These are phyloP conservation scores for Pipa parva DNA, from an alignment of 2,113 vertebrate genomes.

Conservation along the genomic window DNA sequence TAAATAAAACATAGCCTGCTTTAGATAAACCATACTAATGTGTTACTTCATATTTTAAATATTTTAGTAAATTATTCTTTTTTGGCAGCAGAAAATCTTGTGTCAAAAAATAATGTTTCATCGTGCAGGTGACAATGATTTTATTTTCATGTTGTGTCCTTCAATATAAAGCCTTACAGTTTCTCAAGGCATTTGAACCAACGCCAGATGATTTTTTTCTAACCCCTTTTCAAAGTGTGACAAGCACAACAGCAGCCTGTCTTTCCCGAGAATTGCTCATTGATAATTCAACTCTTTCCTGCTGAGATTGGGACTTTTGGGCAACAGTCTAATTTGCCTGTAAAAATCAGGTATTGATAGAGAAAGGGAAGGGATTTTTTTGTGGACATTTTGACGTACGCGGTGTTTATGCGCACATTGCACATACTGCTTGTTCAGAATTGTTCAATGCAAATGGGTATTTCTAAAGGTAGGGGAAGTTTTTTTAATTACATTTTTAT, in stretches of 20 bases:
- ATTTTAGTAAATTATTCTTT: neutral
- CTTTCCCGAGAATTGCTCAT: slow-evolving; percentile 13
- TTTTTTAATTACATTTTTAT: too few relatives aligned
- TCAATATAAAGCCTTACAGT: neutral
- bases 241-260: neutral
- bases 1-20: slow-evolving; percentile 39
- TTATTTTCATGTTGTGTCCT: neutral
- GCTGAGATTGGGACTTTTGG: neutral
- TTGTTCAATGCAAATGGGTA: too few relatives aligned
- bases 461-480: too few relatives aligned
- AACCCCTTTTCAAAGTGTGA: neutral
- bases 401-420: too few relatives aligned
- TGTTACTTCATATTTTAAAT: slow-evolving; percentile 44
- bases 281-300: slow-evolving; percentile 3
- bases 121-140: neutral
- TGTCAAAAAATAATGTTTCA: neutral
- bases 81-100: slow-evolving; percentile 10
- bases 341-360: slow-evolving; percentile 25
- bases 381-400: too few relatives aligned
- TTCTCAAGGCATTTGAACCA: slow-evolving; percentile 11
- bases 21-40: slow-evolving; percentile 54
- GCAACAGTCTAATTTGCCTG: slow-evolving; percentile 21
- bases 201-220: neutral
- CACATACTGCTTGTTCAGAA: too few relatives aligned
- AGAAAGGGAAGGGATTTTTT: too few relatives aligned